Evolutionary conservation across 2,113 vertebrate species (phyloP).

Genomic region (Camarhynchus parvulus): DNA sequence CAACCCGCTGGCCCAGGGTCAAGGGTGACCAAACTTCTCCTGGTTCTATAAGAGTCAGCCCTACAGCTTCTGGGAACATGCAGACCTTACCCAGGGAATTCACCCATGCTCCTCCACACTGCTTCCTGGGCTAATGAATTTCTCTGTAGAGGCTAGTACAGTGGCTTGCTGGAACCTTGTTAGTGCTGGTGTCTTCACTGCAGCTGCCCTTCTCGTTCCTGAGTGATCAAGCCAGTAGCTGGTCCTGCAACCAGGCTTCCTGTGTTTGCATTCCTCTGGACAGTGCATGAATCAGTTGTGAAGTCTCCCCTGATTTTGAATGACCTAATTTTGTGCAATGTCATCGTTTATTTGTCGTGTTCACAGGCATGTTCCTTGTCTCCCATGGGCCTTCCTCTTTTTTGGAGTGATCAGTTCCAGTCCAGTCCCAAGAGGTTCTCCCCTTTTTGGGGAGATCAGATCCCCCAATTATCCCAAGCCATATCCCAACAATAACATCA

Average conservation of each 20-base stretch:
- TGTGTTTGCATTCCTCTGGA: neutral
- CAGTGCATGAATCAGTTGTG: neutral
- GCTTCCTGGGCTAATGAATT: neutral
- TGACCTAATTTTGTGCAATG: neutral
- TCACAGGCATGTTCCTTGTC: conserved; percentile 49
- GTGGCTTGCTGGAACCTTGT: neutral
- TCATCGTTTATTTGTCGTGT: neutral
- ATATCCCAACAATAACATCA: conserved; percentile 79
- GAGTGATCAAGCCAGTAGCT: neutral
- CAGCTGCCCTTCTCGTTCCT: neutral
- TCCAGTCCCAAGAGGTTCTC: neutral
- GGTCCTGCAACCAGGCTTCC: neutral
- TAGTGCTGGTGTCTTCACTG: neutral
- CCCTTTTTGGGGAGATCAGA: conserved; percentile 79
- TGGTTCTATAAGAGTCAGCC: neutral
- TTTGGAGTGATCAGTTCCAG: neutral
- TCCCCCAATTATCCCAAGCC: conserved; percentile 86
- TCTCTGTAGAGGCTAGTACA: neutral
- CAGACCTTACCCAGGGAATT: neutral
- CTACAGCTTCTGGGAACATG: neutral
- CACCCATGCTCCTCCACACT: neutral
- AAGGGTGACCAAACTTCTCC: neutral
- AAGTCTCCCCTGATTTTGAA: neutral
- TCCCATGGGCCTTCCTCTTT: conserved; percentile 34
- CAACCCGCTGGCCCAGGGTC: neutral